Percentiles rank a stretch among this genome's conserved stretches.
phyloP scores from a whole-genome alignment of 2,888 invertebrate species.

The Escarpia spicata region DNA sequence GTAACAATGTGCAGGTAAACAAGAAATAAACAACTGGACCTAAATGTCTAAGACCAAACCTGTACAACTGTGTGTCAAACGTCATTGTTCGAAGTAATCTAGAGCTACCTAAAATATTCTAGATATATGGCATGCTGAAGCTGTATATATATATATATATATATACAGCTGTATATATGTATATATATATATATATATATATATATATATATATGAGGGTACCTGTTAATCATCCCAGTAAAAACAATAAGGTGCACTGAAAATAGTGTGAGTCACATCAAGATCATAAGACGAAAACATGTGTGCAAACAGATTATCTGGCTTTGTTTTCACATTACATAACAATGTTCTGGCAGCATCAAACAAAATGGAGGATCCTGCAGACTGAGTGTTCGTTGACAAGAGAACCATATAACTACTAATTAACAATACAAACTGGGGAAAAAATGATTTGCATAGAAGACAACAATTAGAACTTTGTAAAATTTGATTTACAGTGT shows the following conservation, averaged over 20 bases:
- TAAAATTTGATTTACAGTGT: no score
- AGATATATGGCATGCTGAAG: background rate
- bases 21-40: no score
- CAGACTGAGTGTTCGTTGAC: background rate
- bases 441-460: no score
- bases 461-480: no score
- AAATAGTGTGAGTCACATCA: background rate
- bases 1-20: no score
- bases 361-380: background rate
- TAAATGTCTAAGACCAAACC: no score
- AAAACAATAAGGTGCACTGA: background rate
- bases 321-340: background rate
- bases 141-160: background rate
- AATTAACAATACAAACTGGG: no score
- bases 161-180: background rate
- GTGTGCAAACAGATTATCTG: background rate
- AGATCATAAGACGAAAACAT: background rate
- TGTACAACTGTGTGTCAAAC: no score
- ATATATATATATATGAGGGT: no score
- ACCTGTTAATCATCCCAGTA: background rate
- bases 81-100: no score
- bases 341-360: background rate
- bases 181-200: no score
- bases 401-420: background rate
- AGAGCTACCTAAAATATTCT: background rate